A percentile compares a stretch with the other conserved stretches of the same genome.
phyloP scores from a whole-genome alignment of 2,888 invertebrate genomes.

The Aelia acuminata region DNA sequence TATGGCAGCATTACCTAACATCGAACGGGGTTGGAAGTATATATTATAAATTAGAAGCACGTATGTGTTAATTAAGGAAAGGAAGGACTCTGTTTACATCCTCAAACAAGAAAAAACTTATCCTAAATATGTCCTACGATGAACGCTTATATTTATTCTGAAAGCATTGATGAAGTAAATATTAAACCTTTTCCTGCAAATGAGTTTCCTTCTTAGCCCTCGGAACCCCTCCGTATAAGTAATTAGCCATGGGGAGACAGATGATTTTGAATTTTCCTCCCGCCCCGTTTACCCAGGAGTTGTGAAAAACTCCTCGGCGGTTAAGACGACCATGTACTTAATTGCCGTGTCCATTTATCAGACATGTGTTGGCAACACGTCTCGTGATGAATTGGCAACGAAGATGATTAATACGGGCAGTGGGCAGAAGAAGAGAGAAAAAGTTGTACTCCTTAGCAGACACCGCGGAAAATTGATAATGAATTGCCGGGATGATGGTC shows the following conservation, averaged over 20 bases:
- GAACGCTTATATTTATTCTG: background rate
- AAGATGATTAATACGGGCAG: conserved; percentile 49
- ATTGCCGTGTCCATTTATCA: conserved; percentile 56
- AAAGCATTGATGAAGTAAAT: background rate
- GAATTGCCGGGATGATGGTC: conserved; percentile 29
- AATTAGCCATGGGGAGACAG: conserved; percentile 10
- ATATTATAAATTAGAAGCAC: too few species aligned
- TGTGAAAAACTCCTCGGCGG: conserved; percentile 42
- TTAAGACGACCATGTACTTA: conserved; percentile 52
- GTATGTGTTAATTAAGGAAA: too few species aligned
- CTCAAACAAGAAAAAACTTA: too few species aligned
- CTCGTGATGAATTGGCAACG: conserved; percentile 54
- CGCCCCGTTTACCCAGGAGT: background rate
- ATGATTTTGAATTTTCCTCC: conserved; percentile 51
- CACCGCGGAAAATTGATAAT: conserved; percentile 41
- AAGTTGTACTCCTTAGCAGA: conserved; percentile 49
- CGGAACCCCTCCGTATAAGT: background rate
- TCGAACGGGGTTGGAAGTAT: too few species aligned
- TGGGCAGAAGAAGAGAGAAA: conserved; percentile 48
- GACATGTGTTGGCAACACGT: conserved; percentile 48
- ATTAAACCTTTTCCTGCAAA: background rate
- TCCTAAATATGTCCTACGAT: too few species aligned
- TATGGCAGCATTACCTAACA: too few species aligned
- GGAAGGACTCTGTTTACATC: too few species aligned
- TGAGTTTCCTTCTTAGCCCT: background rate